These are phyloP conservation scores for Neodiprion virginianus DNA, from an alignment of 1,140 invertebrate species.

Conservation along the genomic window DNA sequence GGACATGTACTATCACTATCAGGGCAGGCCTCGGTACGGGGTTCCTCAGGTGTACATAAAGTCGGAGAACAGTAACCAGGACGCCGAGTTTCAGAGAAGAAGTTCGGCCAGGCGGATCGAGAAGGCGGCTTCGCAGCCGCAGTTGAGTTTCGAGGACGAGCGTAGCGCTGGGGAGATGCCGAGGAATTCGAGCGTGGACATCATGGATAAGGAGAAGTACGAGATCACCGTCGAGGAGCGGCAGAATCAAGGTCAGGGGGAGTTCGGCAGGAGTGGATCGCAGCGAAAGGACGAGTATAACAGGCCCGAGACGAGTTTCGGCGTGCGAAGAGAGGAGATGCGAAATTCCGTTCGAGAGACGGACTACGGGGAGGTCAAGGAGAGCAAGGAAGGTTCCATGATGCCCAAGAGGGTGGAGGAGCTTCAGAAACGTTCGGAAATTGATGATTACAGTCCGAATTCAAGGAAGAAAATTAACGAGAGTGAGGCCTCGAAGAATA, in stretches of 20 bases:
- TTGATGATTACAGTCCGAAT: conserved; percentile 32
- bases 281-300: conserved; percentile 50
- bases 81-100: conserved; percentile 44
- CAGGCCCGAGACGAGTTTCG: conserved; percentile 53
- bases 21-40: conserved; percentile 43
- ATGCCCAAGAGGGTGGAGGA: conserved; percentile 49
- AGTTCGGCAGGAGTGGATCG: conserved; percentile 43
- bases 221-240: conserved; percentile 56
- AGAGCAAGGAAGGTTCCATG: conserved; percentile 22
- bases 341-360: conserved; percentile 46
- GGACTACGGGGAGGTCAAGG: conserved; percentile 20
- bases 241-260: conserved; percentile 33
- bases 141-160: conserved; percentile 67
- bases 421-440: conserved; percentile 40
- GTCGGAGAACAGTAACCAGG: conserved; percentile 43
- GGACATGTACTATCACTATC: conserved; percentile 56
- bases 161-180: conserved; percentile 33
- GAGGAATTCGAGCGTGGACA: conserved; percentile 30
- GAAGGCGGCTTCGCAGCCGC: conserved; percentile 70
- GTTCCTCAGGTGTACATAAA: conserved; percentile 54
- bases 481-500: conserved; percentile 1
- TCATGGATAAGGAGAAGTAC: conserved; percentile 50
- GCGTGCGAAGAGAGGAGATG: conserved; percentile 46
- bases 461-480: conserved; percentile 38
- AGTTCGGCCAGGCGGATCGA: conserved; percentile 52